phyloP scores from a whole-genome alignment of 2,113 vertebrate genomes.

The Ia io region DNA sequence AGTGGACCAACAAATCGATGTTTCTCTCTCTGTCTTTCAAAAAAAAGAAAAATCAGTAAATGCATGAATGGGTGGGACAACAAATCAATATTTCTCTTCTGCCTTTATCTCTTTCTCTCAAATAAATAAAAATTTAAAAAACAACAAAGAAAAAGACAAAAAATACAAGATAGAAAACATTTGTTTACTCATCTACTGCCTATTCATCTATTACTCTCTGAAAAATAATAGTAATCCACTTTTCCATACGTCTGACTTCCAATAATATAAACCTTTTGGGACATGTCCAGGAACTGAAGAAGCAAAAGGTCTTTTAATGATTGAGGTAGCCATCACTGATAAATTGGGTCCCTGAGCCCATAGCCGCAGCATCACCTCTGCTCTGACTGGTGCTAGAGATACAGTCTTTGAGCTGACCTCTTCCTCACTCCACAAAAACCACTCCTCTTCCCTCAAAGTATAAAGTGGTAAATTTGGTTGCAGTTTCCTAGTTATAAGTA shows the following conservation, averaged over 20 bases:
- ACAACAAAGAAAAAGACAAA: neutral
- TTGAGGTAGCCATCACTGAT: neutral
- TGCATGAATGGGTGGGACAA: too few relatives aligned
- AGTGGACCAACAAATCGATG: too few relatives aligned
- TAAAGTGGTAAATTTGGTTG: neutral
- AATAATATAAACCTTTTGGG: neutral
- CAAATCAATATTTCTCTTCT: too few relatives aligned
- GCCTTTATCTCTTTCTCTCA: too few relatives aligned
- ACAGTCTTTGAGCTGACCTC: too few relatives aligned
- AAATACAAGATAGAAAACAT: conserved; percentile 5
- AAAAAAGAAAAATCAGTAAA: too few relatives aligned
- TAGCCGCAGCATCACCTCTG: neutral
- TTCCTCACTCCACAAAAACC: neutral
- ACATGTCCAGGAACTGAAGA: neutral
- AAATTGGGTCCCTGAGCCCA: neutral
- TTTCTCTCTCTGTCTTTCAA: too few relatives aligned
- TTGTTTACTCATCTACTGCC: neutral
- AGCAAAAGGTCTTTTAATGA: neutral
- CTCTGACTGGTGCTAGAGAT: neutral
- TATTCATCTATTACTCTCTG: neutral
- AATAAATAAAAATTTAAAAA: too few relatives aligned
- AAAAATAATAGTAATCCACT: neutral
- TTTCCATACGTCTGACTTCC: neutral
- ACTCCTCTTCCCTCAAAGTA: neutral
- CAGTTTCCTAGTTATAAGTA: neutral